These are phyloP conservation scores for Perizoma flavofasciatum DNA, from an alignment of 2,888 invertebrate species.

Conservation along the genomic window DNA sequence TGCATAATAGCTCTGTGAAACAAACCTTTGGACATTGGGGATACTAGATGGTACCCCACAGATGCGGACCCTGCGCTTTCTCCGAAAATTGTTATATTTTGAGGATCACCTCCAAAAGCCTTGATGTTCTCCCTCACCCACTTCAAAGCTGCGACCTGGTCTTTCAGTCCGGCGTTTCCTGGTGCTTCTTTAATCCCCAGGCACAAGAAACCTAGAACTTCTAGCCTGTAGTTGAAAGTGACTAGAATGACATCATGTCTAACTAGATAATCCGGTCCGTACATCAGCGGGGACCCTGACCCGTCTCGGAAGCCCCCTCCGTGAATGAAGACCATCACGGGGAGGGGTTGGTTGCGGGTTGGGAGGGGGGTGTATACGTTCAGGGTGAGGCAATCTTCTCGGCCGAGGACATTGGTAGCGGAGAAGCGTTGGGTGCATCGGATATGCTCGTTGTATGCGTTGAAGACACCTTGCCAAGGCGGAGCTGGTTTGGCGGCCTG, in stretches of 20 bases:
- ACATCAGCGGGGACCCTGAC: slow-evolving; percentile 65
- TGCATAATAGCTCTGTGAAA: slow-evolving; percentile 72
- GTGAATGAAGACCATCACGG: slow-evolving; percentile 77
- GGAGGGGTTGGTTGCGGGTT: slow-evolving; percentile 40
- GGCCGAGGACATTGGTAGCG: slow-evolving; percentile 52
- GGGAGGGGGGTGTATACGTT: slow-evolving; percentile 67
- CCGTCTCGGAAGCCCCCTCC: slow-evolving; percentile 75
- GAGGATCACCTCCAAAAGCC: slow-evolving; percentile 70
- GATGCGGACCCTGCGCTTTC: slow-evolving; percentile 76
- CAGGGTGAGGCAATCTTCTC: slow-evolving; percentile 68
- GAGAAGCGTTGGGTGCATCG: slow-evolving; percentile 67
- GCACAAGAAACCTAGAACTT: slow-evolving; percentile 71
- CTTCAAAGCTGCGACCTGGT: slow-evolving; percentile 68
- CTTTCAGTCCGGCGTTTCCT: slow-evolving; percentile 73
- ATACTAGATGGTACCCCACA: slow-evolving; percentile 66
- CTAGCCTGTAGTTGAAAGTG: slow-evolving; percentile 72
- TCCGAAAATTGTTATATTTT: slow-evolving; percentile 71
- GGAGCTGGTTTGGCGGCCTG: slow-evolving; percentile 59
- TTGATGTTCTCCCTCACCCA: slow-evolving; percentile 69
- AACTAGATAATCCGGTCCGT: slow-evolving; percentile 68
- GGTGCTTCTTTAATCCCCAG: slow-evolving; percentile 71
- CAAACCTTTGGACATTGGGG: slow-evolving; percentile 69
- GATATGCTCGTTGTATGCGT: slow-evolving; percentile 63
- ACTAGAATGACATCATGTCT: slow-evolving; percentile 67
- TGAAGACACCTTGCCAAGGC: slow-evolving; percentile 60